phyloP scores from a whole-genome alignment of 2,113 vertebrate species.

The Stegastes partitus region DNA sequence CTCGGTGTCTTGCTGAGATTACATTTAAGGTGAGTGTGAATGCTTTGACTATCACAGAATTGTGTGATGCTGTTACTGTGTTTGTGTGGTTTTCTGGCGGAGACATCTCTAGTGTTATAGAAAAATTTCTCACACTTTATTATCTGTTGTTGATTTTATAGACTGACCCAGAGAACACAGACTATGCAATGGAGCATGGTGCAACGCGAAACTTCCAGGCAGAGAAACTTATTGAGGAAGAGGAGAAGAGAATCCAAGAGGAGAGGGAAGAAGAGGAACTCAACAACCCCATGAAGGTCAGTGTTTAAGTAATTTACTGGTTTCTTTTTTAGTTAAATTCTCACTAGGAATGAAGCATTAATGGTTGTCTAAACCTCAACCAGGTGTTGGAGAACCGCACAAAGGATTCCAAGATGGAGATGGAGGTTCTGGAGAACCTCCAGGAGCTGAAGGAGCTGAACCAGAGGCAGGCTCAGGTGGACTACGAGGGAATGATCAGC shows the following conservation, averaged over 20 bases:
- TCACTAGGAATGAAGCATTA: not conserved
- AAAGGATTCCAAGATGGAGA: slow-evolving; percentile 97
- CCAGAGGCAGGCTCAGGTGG: slow-evolving; percentile 95
- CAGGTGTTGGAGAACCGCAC: slow-evolving; percentile 97
- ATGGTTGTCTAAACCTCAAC: not conserved
- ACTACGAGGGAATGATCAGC: slow-evolving; percentile 91
- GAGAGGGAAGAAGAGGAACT: slow-evolving; percentile 96
- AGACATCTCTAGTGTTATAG: not conserved
- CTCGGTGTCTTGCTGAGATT: slow-evolving; percentile 93
- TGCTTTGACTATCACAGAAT: not conserved
- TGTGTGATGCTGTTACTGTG: not conserved
- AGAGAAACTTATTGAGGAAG: slow-evolving; percentile 94
- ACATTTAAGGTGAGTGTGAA: slow-evolving; percentile 88
- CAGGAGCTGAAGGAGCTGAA: slow-evolving; percentile 98
- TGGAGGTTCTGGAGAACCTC: slow-evolving; percentile 98
- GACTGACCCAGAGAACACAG: slow-evolving; percentile 97
- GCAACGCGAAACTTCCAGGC: slow-evolving; percentile 97
- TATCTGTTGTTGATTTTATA: slow-evolving; percentile 49
- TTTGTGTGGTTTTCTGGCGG: not conserved
- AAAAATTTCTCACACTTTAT: not conserved
- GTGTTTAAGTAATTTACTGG: not conserved
- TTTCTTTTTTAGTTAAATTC: not conserved
- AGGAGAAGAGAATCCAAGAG: slow-evolving; percentile 91
- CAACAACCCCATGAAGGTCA: slow-evolving; percentile 98
- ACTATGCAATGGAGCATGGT: slow-evolving; percentile 96